These are phyloP conservation scores for Himantopus leucocephalus DNA, from an alignment of 2,113 vertebrate species.

Conservation along the genomic window DNA sequence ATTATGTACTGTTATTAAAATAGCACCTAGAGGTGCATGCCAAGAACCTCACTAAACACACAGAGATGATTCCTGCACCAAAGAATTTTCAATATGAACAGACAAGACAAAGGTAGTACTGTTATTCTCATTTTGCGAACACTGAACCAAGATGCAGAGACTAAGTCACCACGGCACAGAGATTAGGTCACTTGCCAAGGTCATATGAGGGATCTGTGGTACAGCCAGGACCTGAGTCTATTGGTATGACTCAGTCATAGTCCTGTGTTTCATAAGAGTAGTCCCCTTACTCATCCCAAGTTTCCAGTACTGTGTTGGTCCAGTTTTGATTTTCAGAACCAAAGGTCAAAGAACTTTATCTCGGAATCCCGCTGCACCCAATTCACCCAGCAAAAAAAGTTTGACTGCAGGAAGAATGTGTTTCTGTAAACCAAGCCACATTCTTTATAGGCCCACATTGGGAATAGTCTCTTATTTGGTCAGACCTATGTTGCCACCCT, in stretches of 20 bases:
- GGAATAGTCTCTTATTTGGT: neutral
- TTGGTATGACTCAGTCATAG: neutral
- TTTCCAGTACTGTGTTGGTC: neutral
- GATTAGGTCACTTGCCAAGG: conserved; percentile 24
- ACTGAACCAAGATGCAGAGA: neutral
- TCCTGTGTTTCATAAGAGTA: neutral
- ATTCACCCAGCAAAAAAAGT: neutral
- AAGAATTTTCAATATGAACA: conserved; percentile 50
- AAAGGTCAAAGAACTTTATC: neutral
- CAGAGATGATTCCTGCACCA: conserved; percentile 14
- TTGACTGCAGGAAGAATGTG: neutral
- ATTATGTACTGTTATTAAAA: conserved; percentile 49
- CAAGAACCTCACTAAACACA: neutral
- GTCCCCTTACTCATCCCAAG: neutral
- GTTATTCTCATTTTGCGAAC: conserved; percentile 40
- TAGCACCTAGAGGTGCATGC: conserved; percentile 18
- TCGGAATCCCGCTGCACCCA: neutral
- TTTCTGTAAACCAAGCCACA: neutral
- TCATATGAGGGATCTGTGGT: neutral
- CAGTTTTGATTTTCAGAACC: neutral
- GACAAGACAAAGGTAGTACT: conserved; percentile 54
- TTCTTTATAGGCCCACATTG: neutral
- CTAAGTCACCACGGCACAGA: neutral
- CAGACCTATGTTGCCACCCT: neutral
- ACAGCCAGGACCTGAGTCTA: neutral